Base-by-base conservation (phyloP, 2,888 invertebrate species). In the Drosophila neotestacea region DNA sequence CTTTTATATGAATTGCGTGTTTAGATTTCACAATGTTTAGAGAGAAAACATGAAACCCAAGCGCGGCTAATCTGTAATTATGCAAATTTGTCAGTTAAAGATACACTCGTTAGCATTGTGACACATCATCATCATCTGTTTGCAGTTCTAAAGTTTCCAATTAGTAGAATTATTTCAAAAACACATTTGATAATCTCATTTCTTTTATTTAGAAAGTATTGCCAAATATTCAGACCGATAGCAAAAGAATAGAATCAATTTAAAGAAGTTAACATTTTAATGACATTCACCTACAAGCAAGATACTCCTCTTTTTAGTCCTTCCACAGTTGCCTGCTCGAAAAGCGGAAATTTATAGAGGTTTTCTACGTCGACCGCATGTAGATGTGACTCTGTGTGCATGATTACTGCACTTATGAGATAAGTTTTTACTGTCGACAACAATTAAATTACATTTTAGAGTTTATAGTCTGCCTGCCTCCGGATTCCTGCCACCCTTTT, bases 371-470 rank as follows among this genome's bases (percentile, higher is more conserved):
- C 34, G 55, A 55, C 55, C 55, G 34, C 55, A 55, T 55, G 28
- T 47, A 22, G 34, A 27, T 51, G 32, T 44, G 44, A 63, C 52
- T 70, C 64, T 55, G 61, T 36, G 60, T 44, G 51, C 36, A 68
- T 82, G 81, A 85, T 79, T 79, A 72, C 79, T 69, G 79, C 81
- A 79, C 81, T 82, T 85, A 82, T 82, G 85, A 77, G 85, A 79
- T 82, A 82, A 81, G 72, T 82, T 85, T 71, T 71, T 77, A 73
- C 59, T 68, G 70, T 75, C 72, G 73, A 66, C 81, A 86, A 73
- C 86, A 84, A 86, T 84, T 77, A 81, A 81, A 86, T 81, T 81
- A 86, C 77, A 84, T 84, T 86, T 86, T 79, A 70, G 79, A 83
- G 68, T 85, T 85, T 78, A 84, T 80, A 70, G 81, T 67, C 70